Percentiles rank a stretch among this genome's conserved stretches.
phyloP scores from a whole-genome alignment of 2,797 vertebrate species.

The Luscinia luscinia region DNA sequence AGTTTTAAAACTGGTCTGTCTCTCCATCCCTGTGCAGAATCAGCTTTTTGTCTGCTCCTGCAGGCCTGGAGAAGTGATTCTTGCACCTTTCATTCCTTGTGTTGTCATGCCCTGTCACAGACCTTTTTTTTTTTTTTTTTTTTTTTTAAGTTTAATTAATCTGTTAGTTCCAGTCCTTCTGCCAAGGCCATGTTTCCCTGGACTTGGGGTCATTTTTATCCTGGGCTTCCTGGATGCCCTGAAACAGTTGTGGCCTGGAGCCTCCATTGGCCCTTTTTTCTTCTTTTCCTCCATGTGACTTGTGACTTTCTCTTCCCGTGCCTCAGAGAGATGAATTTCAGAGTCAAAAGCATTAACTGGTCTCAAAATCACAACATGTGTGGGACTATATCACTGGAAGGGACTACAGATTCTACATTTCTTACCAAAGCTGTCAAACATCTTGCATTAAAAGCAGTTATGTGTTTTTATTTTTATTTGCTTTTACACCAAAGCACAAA shows the following conservation, averaged over 20 bases:
- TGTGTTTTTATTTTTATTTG: rapidly evolving
- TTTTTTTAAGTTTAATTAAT: background rate
- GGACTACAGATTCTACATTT: background rate
- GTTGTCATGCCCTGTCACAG: background rate
- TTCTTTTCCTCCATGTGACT: background rate
- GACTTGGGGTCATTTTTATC: background rate
- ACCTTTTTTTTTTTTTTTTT: too few species aligned
- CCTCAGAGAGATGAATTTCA: background rate
- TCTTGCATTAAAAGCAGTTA: background rate
- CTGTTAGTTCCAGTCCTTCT: background rate
- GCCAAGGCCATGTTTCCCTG: background rate
- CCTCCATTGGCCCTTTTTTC: background rate
- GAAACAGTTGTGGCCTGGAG: background rate
- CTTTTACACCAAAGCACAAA: background rate
- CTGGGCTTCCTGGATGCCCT: background rate
- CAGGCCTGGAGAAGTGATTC: background rate
- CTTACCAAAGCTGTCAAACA: background rate
- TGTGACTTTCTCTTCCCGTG: background rate
- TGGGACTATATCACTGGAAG: background rate
- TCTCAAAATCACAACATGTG: background rate
- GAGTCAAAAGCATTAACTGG: background rate
- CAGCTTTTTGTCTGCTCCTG: background rate
- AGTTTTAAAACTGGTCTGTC: background rate
- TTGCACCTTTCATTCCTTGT: background rate
- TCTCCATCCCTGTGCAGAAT: background rate